These are phyloP conservation scores for Myoxocephalus aenaeus DNA, from an alignment of 2,797 vertebrate species.

Conservation along the genomic window DNA sequence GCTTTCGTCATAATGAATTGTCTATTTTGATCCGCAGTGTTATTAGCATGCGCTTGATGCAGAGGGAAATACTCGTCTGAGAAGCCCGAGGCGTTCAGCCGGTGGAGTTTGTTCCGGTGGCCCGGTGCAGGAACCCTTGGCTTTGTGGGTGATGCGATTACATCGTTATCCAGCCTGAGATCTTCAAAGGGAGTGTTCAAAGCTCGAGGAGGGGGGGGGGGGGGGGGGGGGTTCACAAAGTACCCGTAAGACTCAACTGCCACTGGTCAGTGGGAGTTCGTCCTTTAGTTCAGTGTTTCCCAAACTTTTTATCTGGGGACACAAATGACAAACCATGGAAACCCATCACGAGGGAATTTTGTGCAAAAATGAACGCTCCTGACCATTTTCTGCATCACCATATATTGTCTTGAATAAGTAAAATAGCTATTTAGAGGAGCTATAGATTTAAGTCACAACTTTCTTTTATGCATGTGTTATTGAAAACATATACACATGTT, in stretches of 20 bases:
- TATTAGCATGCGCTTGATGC: constrained; percentile 21
- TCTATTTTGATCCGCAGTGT: constrained; percentile 17
- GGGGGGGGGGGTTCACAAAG: constrained; percentile 13
- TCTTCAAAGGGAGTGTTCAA: constrained; percentile 31
- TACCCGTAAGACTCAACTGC: neutral
- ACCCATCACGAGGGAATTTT: too few relatives aligned
- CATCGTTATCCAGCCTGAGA: constrained; percentile 29
- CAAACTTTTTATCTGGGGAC: neutral
- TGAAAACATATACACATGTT: neutral
- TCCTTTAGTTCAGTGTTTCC: neutral
- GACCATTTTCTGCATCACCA: neutral
- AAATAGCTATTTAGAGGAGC: neutral
- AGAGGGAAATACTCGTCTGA: constrained; percentile 13
- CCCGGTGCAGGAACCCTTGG: neutral
- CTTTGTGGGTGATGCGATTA: constrained; percentile 18
- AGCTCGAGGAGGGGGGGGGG: neutral
- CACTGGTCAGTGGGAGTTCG: constrained; percentile 9
- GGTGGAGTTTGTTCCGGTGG: neutral
- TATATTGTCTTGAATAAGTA: neutral
- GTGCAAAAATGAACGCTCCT: too few relatives aligned
- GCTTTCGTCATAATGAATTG: constrained; percentile 31
- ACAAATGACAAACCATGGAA: neutral
- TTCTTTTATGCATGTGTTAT: neutral
- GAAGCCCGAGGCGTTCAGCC: neutral
- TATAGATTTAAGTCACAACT: neutral